Conservation (phyloP, 2,797 vertebrate genomes). For the Garrulus glandarius region DNA sequence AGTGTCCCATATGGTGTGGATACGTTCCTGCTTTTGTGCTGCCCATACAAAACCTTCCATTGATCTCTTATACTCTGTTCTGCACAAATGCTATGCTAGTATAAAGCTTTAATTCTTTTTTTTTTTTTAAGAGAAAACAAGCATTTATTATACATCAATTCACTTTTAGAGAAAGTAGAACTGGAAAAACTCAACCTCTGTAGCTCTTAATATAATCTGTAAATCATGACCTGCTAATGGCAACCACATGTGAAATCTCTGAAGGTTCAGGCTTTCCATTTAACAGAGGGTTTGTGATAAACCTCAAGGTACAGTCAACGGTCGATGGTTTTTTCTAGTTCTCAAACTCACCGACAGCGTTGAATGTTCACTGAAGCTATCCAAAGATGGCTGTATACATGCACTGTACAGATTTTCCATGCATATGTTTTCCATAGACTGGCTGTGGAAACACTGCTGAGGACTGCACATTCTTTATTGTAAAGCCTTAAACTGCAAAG, state of each 20-base stretch:
- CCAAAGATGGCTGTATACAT: constrained; percentile 28
- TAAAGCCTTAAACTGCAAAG: constrained; percentile 50
- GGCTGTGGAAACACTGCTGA: constrained; percentile 50
- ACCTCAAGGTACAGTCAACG: constrained; percentile 99
- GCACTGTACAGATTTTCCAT: constrained; percentile 13
- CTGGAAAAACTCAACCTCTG: constrained; percentile 47
- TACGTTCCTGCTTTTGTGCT: background rate
- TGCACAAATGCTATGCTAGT: background rate
- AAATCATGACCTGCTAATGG: constrained; percentile 42
- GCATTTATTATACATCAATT: constrained; percentile 5
- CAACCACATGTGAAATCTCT: constrained; percentile 31
- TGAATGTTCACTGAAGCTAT: constrained; percentile 97
- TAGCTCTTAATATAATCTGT: constrained; percentile 28
- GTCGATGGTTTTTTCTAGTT: constrained; percentile 95
- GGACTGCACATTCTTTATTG: constrained; percentile 57
- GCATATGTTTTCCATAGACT: constrained; percentile 44
- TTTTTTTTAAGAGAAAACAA: background rate
- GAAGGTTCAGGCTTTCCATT: constrained; percentile 22
- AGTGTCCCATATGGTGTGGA: background rate
- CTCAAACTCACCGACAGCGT: constrained; percentile 99
- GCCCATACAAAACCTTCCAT: background rate
- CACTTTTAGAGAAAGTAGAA: background rate
- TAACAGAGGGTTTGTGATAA: constrained; percentile 66
- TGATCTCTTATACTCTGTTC: background rate
- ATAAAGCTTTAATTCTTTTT: background rate